Conservation (phyloP, 2,113 vertebrate species). For the Hypomesus transpacificus region DNA sequence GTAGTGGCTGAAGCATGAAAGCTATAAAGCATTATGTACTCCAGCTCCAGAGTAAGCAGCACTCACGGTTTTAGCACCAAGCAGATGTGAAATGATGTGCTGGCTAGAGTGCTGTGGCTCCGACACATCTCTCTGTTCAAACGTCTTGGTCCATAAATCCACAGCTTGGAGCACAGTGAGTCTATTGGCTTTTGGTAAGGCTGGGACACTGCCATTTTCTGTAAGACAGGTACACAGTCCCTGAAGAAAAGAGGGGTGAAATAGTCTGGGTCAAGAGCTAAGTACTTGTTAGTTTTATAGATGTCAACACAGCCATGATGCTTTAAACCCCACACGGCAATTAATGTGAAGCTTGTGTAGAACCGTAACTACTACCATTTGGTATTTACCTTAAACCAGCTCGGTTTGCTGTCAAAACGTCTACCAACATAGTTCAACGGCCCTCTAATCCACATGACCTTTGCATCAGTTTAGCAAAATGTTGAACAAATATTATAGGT, state of each 20-base stretch:
- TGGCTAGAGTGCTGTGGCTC: slow-evolving; percentile 83
- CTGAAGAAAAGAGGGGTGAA: slow-evolving; percentile 25
- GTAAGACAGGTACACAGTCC: slow-evolving; percentile 10
- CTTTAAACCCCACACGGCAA: too few species aligned
- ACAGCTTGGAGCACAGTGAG: slow-evolving; percentile 63
- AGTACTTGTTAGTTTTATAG: too few species aligned
- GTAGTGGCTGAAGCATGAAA: too few species aligned
- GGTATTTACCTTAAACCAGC: slow-evolving; percentile 49
- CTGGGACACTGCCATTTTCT: slow-evolving; percentile 18
- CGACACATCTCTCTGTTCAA: slow-evolving; percentile 74
- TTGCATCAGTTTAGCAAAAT: too few species aligned
- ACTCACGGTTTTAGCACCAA: slow-evolving; percentile 90
- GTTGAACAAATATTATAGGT: too few species aligned
- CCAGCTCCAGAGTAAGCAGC: too few species aligned
- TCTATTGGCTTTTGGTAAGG: slow-evolving; percentile 32
- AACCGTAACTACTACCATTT: background rate
- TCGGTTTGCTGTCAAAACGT: slow-evolving; percentile 15
- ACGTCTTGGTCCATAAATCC: slow-evolving; percentile 76
- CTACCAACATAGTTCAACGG: slow-evolving; percentile 16
- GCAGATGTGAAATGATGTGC: slow-evolving; percentile 86
- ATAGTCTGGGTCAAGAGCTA: background rate
- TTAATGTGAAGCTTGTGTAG: background rate
- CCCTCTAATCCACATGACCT: too few species aligned
- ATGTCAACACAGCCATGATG: too few species aligned
- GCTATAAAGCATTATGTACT: too few species aligned